Conservation (phyloP, 2,797 vertebrate species). For the Leuciscus waleckii region DNA sequence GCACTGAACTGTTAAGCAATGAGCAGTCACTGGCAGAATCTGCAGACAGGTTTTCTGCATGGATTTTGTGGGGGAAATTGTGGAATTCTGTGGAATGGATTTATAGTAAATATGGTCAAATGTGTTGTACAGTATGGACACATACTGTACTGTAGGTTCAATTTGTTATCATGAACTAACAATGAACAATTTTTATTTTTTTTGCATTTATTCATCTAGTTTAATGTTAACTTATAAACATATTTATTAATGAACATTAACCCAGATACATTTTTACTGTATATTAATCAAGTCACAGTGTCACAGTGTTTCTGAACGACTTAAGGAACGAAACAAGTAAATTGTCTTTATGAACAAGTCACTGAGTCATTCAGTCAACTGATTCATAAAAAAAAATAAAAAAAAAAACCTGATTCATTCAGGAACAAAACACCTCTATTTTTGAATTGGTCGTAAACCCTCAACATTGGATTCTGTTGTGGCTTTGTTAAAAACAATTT, state of each 20-base stretch:
- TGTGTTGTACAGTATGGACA: background rate
- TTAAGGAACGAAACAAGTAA: background rate
- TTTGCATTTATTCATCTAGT: background rate
- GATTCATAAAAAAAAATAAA: background rate
- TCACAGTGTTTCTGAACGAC: background rate
- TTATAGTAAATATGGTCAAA: background rate
- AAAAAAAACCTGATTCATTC: background rate
- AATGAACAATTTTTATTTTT: background rate
- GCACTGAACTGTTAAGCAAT: slow-evolving; percentile 33
- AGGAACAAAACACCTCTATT: background rate
- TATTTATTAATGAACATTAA: background rate
- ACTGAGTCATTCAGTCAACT: background rate
- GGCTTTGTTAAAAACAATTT: background rate
- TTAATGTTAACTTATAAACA: background rate
- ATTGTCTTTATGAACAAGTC: background rate
- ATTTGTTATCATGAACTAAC: background rate
- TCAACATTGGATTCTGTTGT: background rate
- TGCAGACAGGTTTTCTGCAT: background rate
- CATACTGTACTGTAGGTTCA: background rate
- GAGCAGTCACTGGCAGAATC: background rate
- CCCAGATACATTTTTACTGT: background rate
- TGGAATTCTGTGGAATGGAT: background rate
- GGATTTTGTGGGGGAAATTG: background rate
- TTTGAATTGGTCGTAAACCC: background rate
- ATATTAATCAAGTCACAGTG: background rate